phyloP scores from a whole-genome alignment of 2,113 vertebrate species.

The Atherinomorus stipes region DNA sequence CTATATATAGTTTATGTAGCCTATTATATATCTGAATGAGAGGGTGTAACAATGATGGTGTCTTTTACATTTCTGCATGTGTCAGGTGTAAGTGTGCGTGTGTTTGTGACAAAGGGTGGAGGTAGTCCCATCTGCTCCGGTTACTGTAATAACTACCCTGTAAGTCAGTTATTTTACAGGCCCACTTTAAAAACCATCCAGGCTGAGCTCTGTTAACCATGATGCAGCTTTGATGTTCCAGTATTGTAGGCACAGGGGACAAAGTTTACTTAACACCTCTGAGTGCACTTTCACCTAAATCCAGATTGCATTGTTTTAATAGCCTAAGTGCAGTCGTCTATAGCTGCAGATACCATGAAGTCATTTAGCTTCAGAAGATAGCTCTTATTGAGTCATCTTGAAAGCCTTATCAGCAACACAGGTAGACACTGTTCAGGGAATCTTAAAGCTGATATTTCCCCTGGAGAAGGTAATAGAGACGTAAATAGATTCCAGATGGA shows the following conservation, averaged over 20 bases:
- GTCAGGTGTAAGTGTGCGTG: neutral
- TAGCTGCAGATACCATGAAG: too few species aligned
- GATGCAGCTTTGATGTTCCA: too few species aligned
- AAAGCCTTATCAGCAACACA: too few species aligned
- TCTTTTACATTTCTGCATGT: neutral
- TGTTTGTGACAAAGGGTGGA: neutral
- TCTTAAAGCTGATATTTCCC: too few species aligned
- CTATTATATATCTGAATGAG: neutral
- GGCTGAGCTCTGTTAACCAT: slow-evolving; percentile 29
- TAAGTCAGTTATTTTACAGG: neutral
- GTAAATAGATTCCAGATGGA: too few species aligned
- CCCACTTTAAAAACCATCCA: neutral
- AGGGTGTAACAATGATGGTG: neutral
- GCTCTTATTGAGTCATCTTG: too few species aligned
- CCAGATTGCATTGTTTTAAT: neutral
- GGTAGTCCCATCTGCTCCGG: neutral
- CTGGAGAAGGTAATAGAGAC: too few species aligned
- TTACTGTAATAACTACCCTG: neutral
- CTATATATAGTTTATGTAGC: neutral
- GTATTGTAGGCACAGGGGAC: neutral
- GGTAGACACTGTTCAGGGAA: too few species aligned
- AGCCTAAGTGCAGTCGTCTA: neutral
- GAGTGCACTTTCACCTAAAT: neutral
- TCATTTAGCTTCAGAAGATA: too few species aligned
- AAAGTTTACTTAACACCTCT: neutral